These are phyloP conservation scores for Agrotis exclamationis DNA, from an alignment of 2,888 invertebrate species.

Conservation along the genomic window DNA sequence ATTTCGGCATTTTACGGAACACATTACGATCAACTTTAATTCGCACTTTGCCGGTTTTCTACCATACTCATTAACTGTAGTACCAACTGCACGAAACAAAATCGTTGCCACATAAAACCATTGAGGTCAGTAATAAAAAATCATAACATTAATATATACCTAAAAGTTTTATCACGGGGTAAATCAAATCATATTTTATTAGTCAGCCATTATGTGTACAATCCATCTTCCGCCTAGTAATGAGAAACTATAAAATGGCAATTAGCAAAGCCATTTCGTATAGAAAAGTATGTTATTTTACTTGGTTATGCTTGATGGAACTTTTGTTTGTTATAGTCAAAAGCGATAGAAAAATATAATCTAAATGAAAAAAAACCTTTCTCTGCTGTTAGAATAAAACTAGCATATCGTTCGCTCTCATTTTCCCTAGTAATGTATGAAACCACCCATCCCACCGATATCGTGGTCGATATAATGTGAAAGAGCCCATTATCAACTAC, in stretches of 20 bases:
- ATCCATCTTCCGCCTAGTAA: constrained; percentile 71
- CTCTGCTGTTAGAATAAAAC: too few species aligned
- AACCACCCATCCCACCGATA: too few species aligned
- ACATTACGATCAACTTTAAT: too few species aligned
- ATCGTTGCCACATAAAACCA: constrained; percentile 30
- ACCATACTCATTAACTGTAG: not conserved
- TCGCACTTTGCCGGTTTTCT: not conserved
- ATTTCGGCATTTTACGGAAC: too few species aligned
- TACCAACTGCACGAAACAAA: constrained; percentile 14
- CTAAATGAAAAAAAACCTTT: not conserved
- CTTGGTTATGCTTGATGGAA: constrained; percentile 50
- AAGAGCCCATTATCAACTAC: too few species aligned
- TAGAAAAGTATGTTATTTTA: constrained; percentile 67
- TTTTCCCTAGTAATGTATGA: too few species aligned
- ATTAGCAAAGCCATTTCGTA: constrained; percentile 72
- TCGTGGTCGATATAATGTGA: too few species aligned
- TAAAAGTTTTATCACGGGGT: constrained; percentile 30
- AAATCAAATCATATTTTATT: constrained; percentile 60
- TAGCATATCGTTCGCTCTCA: too few species aligned
- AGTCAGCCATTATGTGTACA: constrained; percentile 55
- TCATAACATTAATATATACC: constrained; percentile 31
- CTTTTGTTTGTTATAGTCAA: constrained; percentile 39
- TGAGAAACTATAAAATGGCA: constrained; percentile 76
- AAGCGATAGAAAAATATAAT: constrained; percentile 4
- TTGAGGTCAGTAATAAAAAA: constrained; percentile 46